These are phyloP conservation scores for Diabrotica virgifera DNA, from an alignment of 1,140 invertebrate genomes.

Conservation along the genomic window DNA sequence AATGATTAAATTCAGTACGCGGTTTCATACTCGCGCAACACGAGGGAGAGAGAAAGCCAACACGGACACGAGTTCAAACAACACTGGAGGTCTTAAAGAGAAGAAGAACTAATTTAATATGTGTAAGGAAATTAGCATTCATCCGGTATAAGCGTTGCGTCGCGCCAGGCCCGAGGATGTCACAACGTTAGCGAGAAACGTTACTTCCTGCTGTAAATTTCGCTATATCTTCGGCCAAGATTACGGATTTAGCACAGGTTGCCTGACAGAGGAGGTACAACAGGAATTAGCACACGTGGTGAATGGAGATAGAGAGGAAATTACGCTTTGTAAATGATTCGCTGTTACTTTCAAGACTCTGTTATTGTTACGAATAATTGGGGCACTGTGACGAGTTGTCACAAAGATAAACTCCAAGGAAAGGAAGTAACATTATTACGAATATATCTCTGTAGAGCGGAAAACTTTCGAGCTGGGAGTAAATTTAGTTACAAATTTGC, in stretches of 20 bases:
- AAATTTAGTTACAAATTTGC: too few species aligned
- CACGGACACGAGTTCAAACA: too few species aligned
- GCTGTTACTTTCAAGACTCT: background rate
- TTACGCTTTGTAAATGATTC: background rate
- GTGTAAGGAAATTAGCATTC: constrained; percentile 19
- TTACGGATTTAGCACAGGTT: constrained; percentile 1
- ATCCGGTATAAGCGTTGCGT: constrained; percentile 17
- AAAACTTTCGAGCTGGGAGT: too few species aligned
- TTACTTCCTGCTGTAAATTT: constrained; percentile 10
- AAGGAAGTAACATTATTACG: too few species aligned
- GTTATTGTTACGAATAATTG: background rate
- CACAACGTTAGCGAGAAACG: constrained; percentile 7
- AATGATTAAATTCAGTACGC: too few species aligned
- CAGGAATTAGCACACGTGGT: constrained; percentile 7
- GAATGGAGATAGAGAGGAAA: background rate
- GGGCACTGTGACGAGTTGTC: background rate
- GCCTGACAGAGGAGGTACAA: background rate
- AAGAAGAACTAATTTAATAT: constrained; percentile 16
- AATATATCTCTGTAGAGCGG: too few species aligned
- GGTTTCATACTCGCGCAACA: too few species aligned
- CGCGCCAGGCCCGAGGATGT: background rate
- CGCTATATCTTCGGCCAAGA: constrained; percentile 6
- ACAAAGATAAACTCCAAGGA: background rate
- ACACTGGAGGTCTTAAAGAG: background rate
- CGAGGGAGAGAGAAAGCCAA: too few species aligned